phyloP scores from a whole-genome alignment of 2,113 vertebrate genomes.

The Chascanopsetta lugubris region DNA sequence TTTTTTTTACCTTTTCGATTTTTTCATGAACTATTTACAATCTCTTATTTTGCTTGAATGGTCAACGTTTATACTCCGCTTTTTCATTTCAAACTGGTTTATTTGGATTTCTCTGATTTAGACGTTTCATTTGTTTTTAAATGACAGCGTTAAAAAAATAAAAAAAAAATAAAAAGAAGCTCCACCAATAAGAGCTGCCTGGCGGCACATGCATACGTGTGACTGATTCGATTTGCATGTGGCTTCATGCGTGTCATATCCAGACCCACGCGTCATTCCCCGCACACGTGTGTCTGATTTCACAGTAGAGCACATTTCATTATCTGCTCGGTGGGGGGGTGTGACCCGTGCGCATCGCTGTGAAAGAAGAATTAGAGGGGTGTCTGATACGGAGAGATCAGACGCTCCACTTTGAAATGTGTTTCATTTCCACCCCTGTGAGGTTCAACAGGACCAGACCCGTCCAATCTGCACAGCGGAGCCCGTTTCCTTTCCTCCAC shows the following conservation, averaged over 20 bases:
- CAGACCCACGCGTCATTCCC: neutral
- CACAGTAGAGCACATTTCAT: neutral
- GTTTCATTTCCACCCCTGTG: constrained; percentile 12
- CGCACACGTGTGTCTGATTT: neutral
- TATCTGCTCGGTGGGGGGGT: constrained; percentile 24
- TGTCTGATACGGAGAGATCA: constrained; percentile 1
- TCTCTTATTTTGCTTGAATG: too few species aligned
- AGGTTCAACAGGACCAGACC: neutral
- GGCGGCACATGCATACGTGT: neutral
- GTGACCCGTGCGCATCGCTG: constrained; percentile 9
- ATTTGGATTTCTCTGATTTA: too few species aligned
- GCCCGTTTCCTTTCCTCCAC: too few species aligned
- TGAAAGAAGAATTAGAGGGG: constrained; percentile 9
- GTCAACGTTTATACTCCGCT: too few species aligned
- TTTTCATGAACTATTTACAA: too few species aligned
- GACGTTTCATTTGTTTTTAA: too few species aligned
- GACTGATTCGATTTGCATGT: neutral
- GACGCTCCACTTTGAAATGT: constrained; percentile 20
- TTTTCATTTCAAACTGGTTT: too few species aligned
- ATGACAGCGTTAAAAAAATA: too few species aligned
- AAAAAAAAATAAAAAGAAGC: too few species aligned
- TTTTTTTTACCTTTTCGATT: too few species aligned
- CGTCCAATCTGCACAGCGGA: constrained; percentile 24
- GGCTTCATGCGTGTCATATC: neutral
- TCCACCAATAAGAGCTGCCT: too few species aligned